These are phyloP conservation scores for Apomyelois bistriatella DNA, from an alignment of 2,888 invertebrate species.

Conservation along the genomic window DNA sequence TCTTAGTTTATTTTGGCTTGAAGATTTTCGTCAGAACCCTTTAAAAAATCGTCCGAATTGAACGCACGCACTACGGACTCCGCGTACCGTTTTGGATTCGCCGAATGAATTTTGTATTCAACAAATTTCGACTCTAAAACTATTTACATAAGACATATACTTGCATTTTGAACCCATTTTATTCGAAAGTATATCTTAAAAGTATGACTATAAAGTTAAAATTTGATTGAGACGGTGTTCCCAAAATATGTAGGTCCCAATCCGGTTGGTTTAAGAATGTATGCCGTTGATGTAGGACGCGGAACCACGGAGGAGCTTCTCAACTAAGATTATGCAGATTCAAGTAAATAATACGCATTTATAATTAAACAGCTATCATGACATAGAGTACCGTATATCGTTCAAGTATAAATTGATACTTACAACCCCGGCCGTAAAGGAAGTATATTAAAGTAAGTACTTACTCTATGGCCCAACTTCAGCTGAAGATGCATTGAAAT, in stretches of 20 bases:
- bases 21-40: conserved; percentile 26
- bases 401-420: no score
- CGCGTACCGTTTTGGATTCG: conserved; percentile 64
- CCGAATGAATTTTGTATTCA: conserved; percentile 38
- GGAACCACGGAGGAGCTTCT: conserved; percentile 31
- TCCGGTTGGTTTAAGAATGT: conserved; percentile 72
- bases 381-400: no score
- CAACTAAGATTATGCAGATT: conserved; percentile 44
- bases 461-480: no score
- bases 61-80: conserved; percentile 47
- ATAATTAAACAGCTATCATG: no score
- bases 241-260: conserved; percentile 65
- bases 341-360: conserved; percentile 10
- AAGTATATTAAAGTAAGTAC: no score
- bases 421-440: no score
- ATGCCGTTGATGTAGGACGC: conserved; percentile 58
- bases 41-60: conserved; percentile 52
- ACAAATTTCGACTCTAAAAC: conserved; percentile 43
- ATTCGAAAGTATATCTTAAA: conserved; percentile 25
- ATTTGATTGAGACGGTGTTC: conserved; percentile 28
- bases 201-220: conserved; percentile 28
- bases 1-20: conserved; percentile 20
- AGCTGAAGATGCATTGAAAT: no score
- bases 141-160: conserved; percentile 20
- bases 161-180: conserved; percentile 25